Evolutionary conservation across 2,888 invertebrate genomes (phyloP), one percentile per base, ranked within the genome.

Genomic region (Epistrophella euchroma): DNA sequence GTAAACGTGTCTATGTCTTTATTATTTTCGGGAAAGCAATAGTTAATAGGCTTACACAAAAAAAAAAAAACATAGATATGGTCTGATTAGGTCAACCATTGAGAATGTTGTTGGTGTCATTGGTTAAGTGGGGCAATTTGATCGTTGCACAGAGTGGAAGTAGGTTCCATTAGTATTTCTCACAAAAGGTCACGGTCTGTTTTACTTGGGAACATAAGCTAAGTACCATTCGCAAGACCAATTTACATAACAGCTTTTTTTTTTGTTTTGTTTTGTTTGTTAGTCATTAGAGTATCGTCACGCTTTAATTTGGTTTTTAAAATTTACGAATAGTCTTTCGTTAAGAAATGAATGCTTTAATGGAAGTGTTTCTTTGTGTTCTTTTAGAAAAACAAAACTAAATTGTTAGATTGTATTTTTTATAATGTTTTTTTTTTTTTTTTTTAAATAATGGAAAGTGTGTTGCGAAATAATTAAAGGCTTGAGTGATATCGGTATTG

Each of bases 171-270:
- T 71, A 68, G 58, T 60, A 35, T 32, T 47, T 66, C 13, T 74
- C 50, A 60, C 55, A 68, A 52, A 73, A 72, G 80, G 80, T 85
- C 80, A 80, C 72, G 80, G 84, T 85, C 84, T 85, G 80, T 43
- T 84, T 85, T 83, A 73, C 66, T 68, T 47, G 47, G 32, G 66
- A 66, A 47, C 66, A 66, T 66, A 32, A 66, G 35, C 47, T 66
- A 47, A 47, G 47, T 66, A 66, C 47, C 47, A 66, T 47, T 66
- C 47, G 25, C 45, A 47, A 66, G 47, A 66, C 66, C 47, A 66
- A 66, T 66, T 66, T 66, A 66, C 47, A 66, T 66, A 66, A 66
- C 66, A 66, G 66, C 47, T 66, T 66, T 66, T 64, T 45, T 62
- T 62, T 60, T 22, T 2, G 40, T 64, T 10, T 58, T 58, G 19